These are phyloP conservation scores for Sipha maydis DNA, from an alignment of 2,888 invertebrate species.

Conservation along the genomic window DNA sequence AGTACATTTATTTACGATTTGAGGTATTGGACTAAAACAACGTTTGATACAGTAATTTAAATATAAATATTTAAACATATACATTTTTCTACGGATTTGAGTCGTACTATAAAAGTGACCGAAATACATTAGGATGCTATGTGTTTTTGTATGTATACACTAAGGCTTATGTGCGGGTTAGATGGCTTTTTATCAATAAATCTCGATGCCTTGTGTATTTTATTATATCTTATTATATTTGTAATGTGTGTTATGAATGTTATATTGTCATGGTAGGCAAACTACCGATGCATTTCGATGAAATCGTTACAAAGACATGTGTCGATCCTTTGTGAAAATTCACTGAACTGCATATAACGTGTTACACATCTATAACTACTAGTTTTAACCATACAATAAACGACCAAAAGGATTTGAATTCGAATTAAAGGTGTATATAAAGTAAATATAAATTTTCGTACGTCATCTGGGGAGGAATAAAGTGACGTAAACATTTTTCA, in stretches of 20 bases:
- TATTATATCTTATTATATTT: background rate
- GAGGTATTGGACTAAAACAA: background rate
- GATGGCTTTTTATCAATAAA: constrained; percentile 24
- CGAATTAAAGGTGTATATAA: background rate
- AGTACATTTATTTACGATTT: background rate
- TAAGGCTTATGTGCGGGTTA: background rate
- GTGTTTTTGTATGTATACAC: background rate
- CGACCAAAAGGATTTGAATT: background rate
- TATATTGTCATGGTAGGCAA: constrained; percentile 1
- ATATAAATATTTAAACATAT: too few species aligned
- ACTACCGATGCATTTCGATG: background rate
- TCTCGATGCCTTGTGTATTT: constrained; percentile 10
- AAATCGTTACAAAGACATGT: constrained; percentile 18
- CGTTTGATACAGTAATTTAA: too few species aligned
- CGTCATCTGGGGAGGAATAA: background rate
- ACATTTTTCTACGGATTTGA: background rate
- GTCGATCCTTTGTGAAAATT: constrained; percentile 1
- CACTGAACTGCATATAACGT: constrained; percentile 14
- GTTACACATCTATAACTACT: background rate
- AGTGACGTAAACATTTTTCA: background rate
- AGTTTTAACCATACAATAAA: background rate
- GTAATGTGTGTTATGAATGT: background rate
- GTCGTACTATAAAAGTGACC: background rate
- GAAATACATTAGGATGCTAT: too few species aligned
- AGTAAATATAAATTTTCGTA: background rate